Evolutionary conservation across 2,113 vertebrate genomes (phyloP).

Genomic region (Sula dactylatra): DNA sequence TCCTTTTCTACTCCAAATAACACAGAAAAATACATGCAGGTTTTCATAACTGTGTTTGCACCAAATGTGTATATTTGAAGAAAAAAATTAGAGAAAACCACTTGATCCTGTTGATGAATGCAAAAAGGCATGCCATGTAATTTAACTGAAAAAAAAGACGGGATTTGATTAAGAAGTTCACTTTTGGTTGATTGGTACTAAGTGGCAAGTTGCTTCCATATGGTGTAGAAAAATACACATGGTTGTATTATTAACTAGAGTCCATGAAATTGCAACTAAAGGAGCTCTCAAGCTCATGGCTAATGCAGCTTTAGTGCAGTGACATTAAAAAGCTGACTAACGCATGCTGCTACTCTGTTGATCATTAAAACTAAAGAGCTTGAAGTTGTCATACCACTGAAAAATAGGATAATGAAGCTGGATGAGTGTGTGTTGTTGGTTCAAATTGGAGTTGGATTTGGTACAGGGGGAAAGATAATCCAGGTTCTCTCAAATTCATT

Average conservation of each 20-base stretch:
- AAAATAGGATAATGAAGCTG: neutral
- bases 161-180: neutral
- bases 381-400: neutral
- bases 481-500: neutral
- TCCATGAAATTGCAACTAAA: neutral
- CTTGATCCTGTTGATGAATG: neutral
- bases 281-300: neutral
- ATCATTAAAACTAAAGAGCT: neutral
- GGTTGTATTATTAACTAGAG: neutral
- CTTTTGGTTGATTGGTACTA: neutral
- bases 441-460: neutral
- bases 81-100: neutral
- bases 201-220: neutral
- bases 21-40: neutral
- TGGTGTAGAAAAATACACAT: neutral
- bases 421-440: neutral
- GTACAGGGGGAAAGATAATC: neutral
- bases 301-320: neutral
- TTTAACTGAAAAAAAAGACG: neutral
- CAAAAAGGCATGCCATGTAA: neutral
- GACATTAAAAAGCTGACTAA: slow-evolving; percentile 4
- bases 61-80: neutral
- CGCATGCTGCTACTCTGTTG: neutral
- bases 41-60: neutral
- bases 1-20: neutral